phyloP scores from a whole-genome alignment of 2,888 invertebrate species.

The Athalia circularis region DNA sequence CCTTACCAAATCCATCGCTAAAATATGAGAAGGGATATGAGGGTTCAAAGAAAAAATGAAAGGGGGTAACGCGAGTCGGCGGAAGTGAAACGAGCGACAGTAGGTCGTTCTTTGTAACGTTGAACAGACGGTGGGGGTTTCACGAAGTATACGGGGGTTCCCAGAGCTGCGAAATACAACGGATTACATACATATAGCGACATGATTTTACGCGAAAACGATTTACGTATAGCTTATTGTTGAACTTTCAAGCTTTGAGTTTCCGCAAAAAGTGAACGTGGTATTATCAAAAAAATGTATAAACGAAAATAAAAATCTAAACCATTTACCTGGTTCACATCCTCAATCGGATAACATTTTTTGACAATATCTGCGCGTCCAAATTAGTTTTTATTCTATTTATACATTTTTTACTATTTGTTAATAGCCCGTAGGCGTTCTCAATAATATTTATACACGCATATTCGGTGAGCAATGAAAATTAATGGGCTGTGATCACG shows the following conservation, averaged over 20 bases:
- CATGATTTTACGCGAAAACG: constrained; percentile 7
- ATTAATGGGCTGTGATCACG: no score
- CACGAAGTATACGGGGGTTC: neutral
- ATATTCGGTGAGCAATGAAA: no score
- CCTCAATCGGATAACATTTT: no score
- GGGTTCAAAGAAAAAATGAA: neutral
- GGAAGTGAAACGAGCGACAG: neutral
- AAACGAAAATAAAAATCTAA: neutral
- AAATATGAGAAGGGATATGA: neutral
- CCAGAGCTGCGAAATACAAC: constrained; percentile 11
- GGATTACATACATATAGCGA: constrained; percentile 2
- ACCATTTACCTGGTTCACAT: no score
- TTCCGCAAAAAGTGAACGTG: no score
- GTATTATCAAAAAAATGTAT: no score
- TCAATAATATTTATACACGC: no score
- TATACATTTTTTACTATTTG: no score
- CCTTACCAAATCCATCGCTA: no score
- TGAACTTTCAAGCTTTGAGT: neutral
- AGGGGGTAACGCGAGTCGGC: neutral
- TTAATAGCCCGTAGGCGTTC: no score
- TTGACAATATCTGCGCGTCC: no score
- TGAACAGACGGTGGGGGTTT: neutral
- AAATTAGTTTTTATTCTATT: no score
- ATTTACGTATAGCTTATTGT: constrained; percentile 7
- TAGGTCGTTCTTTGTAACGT: constrained; percentile 1